Evolutionary conservation across 2,797 vertebrate species (phyloP).

Genomic region (Dryobates pubescens): DNA sequence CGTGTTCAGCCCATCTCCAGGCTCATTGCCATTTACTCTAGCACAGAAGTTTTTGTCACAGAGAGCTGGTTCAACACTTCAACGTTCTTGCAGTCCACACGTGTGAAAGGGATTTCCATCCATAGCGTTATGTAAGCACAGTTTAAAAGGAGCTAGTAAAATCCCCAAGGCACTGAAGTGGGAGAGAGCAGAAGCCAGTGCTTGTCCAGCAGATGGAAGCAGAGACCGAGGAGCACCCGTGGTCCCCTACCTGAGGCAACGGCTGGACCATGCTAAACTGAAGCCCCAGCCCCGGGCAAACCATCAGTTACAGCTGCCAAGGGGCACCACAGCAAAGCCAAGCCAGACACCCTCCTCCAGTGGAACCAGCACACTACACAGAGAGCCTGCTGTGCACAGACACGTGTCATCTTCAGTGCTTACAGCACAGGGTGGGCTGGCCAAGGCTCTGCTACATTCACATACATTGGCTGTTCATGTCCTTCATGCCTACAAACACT

Average conservation of each 20-base stretch:
- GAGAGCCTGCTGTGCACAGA: not conserved
- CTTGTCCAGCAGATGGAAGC: slow-evolving; percentile 76
- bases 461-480: accelerated
- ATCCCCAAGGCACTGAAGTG: accelerated
- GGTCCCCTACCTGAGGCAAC: not conserved
- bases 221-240: not conserved
- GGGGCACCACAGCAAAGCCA: not conserved
- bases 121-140: accelerated
- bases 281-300: not conserved
- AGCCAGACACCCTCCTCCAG: not conserved
- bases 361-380: not conserved
- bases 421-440: not conserved
- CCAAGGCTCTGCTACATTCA: not conserved
- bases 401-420: not conserved
- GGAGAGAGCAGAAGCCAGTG: slow-evolving; percentile 14
- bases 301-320: not conserved
- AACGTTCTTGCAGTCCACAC: not conserved
- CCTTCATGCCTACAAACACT: accelerated
- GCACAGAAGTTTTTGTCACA: not conserved
- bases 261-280: not conserved
- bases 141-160: not conserved
- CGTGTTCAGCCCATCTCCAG: not conserved
- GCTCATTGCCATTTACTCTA: not conserved
- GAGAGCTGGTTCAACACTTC: not conserved
- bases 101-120: not conserved